Conservation (phyloP, 2,113 vertebrate genomes). For the Eclectus roratus region DNA sequence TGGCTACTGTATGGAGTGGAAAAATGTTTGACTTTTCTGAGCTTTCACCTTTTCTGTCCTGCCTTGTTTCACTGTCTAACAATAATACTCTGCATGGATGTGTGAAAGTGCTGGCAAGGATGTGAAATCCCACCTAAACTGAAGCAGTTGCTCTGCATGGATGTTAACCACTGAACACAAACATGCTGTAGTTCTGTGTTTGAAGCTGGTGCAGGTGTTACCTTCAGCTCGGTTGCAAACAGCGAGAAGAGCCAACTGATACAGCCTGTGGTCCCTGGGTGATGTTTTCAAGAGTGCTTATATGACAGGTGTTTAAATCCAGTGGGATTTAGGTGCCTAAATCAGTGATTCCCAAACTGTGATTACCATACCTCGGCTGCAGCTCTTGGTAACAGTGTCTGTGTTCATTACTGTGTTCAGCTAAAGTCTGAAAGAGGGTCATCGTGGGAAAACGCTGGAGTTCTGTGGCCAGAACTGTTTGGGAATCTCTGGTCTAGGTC, state of each 20-base stretch:
- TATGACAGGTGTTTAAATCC: not conserved
- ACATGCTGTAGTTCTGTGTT: not conserved
- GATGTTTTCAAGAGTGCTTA: fast-evolving
- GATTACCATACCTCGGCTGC: not conserved
- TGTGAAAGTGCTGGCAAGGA: fast-evolving
- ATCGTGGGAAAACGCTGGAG: not conserved
- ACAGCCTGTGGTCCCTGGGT: not conserved
- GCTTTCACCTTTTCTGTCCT: fast-evolving
- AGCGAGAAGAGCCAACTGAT: not conserved
- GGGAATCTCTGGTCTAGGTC: not conserved
- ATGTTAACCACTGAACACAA: not conserved
- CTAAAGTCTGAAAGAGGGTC: not conserved
- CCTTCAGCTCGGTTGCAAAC: not conserved
- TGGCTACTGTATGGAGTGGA: not conserved
- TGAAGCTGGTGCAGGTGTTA: not conserved
- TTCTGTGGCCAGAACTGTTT: not conserved
- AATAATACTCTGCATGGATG: fast-evolving
- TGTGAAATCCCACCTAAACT: not conserved
- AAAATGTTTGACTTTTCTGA: not conserved
- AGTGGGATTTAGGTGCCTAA: not conserved
- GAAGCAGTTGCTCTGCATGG: not conserved
- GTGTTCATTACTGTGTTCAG: not conserved
- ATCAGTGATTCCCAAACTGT: not conserved
- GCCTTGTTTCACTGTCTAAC: not conserved
- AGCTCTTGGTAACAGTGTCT: not conserved